Base-by-base conservation (phyloP, 2,888 invertebrate genomes). In the Eilema griseolum region DNA sequence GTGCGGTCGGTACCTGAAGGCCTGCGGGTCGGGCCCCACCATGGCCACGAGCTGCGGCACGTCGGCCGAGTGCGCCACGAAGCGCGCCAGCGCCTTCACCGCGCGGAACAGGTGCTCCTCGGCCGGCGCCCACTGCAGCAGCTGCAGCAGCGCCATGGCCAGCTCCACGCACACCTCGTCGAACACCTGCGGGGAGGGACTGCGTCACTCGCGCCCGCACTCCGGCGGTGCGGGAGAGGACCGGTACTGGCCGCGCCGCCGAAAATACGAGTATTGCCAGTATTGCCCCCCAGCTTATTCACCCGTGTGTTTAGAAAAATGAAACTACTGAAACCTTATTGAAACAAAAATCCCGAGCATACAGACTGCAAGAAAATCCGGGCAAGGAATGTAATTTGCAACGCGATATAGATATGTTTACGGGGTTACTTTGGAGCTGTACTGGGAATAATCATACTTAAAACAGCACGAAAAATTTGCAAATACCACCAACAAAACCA, bases 81-180 rank as follows among this genome's bases (percentile, higher is more conserved):
- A 97, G 75, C 97, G 95, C 20, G 97, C 96, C 80, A 99, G 95
- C 0, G 98, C 97, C 83, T 97, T 97, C 94, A 98, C 96, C 76
- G 97, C 97, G 77, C 98, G 96, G 95, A 96, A 98, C 83, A 98
- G 96, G 82, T 97, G 97, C 88, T 98, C 98, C 94, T 98, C 98
- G 46, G 93, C 93, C 37, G 98, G 98, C 87, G 97, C 97, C 70
- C 96, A 96, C 87, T 97, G 97, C 95, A 98, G 97, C 94, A 97
- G 98, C 95, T 99, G 98, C 79, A 99, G 96, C 85, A 98, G 95
- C 67, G 98, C 98, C 98, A 99, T 98, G 62, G 98, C 97, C 88
- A 99, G 93, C 93, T 99, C 99, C 71, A 98, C 98, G 73, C 98
- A 98, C 69, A 98, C 97, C 92, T 99, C 99, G 92, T 99, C 99